Evolutionary conservation across 2,797 vertebrate genomes (phyloP), one percentile per base, ranked within the genome.

Genomic region (Enteromius afrohamiltoni): DNA sequence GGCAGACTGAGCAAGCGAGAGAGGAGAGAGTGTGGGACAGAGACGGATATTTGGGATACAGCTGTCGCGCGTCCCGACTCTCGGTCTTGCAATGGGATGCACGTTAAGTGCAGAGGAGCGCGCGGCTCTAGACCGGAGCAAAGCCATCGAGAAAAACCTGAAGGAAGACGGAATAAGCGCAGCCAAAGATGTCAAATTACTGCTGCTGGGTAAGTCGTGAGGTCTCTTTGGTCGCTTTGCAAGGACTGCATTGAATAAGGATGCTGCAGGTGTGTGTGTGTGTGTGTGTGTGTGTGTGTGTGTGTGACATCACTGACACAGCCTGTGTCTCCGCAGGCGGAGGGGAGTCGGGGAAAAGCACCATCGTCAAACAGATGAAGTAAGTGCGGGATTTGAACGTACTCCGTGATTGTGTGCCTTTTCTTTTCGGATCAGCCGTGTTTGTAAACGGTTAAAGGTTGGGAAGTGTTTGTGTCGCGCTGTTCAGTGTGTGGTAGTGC

Each of bases 331-430:
- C 93, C 89, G 93, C 96, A 99, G 98, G 97, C 93, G 98, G 97
- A 88, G 98, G 98, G 83, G 98, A 99, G 92, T 99, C 98, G 77
- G 98, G 98, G 68, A 99, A 99, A 92, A 99, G 98, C 95, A 99
- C 98, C 94, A 99, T 99, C 94, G 98, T 99, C 92, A 99, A 99
- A 96, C 98, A 99, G 90, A 99, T 99, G 98, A 99, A 99, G 98
- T 99, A 95, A 98, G 97, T 97, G 90, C 82, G 86, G n/a, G 11
- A 9, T 79, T 73, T 71, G 34, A 7, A 34, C 8, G 21, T 70
- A 11, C 31, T 45, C 49, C 7, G 10, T 45, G 80, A 37, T 74
- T 55, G n/a, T 8, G 34, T 45, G 69, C 67, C 4, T 26, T 23
- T 47, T 23, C 55, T 23, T 64, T 17, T 45, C 23, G 67, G 34